A percentile compares a stretch with the other conserved stretches of the same genome.
These are phyloP conservation scores for Hycleus cichorii DNA, from an alignment of 1,140 invertebrate species.

Conservation along the genomic window DNA sequence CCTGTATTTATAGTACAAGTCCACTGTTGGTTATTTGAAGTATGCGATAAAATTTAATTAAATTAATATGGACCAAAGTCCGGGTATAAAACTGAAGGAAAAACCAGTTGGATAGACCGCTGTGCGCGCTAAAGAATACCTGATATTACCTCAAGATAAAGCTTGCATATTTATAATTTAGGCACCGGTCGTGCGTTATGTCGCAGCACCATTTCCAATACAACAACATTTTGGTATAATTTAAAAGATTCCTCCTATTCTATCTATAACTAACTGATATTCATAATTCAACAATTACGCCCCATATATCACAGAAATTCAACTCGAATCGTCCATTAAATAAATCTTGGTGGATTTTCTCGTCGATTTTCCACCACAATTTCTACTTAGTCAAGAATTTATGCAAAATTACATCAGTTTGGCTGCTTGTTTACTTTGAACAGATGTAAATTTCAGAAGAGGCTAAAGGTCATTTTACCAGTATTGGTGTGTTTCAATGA, in stretches of 20 bases:
- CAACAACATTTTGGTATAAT: background rate
- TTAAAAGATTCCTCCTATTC: background rate
- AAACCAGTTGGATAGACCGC: conserved; percentile 21
- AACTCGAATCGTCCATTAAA: no score
- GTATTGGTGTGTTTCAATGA: no score
- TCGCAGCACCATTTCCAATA: conserved; percentile 1
- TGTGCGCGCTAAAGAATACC: conserved; percentile 19
- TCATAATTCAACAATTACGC: no score
- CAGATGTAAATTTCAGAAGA: no score
- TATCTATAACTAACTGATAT: no score
- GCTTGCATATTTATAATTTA: conserved; percentile 23
- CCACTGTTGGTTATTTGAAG: conserved; percentile 26
- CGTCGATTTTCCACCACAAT: no score
- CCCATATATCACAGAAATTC: no score
- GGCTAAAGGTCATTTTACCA: no score
- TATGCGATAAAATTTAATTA: conserved; percentile 37
- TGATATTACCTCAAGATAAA: conserved; percentile 22
- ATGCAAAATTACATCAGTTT: no score
- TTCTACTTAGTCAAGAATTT: no score
- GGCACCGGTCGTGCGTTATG: conserved; percentile 5
- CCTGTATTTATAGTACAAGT: conserved; percentile 30
- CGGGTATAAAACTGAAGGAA: conserved; percentile 2
- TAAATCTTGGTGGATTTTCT: no score
- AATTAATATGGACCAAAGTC: conserved; percentile 28
- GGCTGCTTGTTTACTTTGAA: no score